phyloP scores from a whole-genome alignment of 1,140 invertebrate species.

The Oncopodura yosiiana region DNA sequence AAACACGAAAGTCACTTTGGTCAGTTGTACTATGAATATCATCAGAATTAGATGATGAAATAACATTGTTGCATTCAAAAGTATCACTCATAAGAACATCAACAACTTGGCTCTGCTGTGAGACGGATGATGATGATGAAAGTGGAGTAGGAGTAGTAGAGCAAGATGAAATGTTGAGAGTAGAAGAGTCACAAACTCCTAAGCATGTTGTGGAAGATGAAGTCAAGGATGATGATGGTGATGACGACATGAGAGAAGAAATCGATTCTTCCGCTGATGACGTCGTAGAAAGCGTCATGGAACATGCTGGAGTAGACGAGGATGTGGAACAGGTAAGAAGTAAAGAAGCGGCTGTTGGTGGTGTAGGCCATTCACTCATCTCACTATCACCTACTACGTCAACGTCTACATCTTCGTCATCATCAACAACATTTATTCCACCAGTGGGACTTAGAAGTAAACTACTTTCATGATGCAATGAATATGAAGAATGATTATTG shows the following conservation, averaged over 20 bases:
- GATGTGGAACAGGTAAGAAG: slow-evolving; percentile 7
- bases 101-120: background rate
- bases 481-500: no score
- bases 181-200: no score
- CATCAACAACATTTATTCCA: slow-evolving; percentile 1
- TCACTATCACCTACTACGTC: slow-evolving; percentile 31
- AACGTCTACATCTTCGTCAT: slow-evolving; percentile 25
- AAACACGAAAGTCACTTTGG: no score
- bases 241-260: slow-evolving; percentile 11
- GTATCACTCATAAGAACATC: background rate
- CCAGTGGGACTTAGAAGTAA: background rate
- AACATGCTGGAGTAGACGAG: slow-evolving; percentile 3
- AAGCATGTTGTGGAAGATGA: background rate
- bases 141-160: background rate
- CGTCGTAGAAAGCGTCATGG: slow-evolving; percentile 1
- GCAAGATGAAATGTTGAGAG: no score
- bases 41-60: no score
- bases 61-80: background rate
- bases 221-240: background rate
- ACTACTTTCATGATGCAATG: no score
- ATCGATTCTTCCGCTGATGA: background rate
- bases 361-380: slow-evolving; percentile 28
- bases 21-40: no score
- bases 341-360: slow-evolving; percentile 14
- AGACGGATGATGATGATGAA: background rate